Evolutionary conservation across 2,113 vertebrate genomes (phyloP).

Genomic region (Cyanoderma ruficeps): DNA sequence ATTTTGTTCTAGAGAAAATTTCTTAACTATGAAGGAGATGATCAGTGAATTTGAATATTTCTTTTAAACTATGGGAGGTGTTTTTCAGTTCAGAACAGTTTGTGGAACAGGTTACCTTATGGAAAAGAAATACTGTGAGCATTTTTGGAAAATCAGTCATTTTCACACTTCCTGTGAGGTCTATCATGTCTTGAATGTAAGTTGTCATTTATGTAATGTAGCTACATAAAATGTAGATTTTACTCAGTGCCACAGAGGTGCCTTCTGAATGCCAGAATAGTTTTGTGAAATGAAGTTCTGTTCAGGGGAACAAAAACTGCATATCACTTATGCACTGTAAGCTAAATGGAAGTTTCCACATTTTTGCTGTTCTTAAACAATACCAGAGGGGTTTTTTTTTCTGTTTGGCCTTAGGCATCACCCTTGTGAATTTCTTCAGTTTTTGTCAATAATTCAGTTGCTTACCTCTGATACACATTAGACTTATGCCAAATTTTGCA

Average conservation of each 20-base stretch:
- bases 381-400: not conserved
- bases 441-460: not conserved
- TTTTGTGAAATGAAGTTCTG: not conserved
- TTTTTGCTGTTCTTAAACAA: not conserved
- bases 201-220: accelerated
- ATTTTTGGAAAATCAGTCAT: not conserved
- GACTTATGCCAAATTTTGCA: not conserved
- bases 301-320: not conserved
- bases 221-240: not conserved
- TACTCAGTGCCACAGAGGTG: not conserved
- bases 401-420: not conserved
- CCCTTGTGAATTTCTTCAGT: not conserved
- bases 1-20: not conserved
- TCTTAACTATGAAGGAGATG: not conserved
- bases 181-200: not conserved
- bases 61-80: not conserved
- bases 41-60: not conserved
- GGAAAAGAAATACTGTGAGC: not conserved
- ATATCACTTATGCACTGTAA: not conserved
- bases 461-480: not conserved
- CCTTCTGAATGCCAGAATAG: not conserved
- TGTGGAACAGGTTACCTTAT: not conserved
- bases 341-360: not conserved
- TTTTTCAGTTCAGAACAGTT: not conserved
- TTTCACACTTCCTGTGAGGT: not conserved